phyloP scores from a whole-genome alignment of 2,797 vertebrate genomes.

The Schizopygopsis pylzovi region DNA sequence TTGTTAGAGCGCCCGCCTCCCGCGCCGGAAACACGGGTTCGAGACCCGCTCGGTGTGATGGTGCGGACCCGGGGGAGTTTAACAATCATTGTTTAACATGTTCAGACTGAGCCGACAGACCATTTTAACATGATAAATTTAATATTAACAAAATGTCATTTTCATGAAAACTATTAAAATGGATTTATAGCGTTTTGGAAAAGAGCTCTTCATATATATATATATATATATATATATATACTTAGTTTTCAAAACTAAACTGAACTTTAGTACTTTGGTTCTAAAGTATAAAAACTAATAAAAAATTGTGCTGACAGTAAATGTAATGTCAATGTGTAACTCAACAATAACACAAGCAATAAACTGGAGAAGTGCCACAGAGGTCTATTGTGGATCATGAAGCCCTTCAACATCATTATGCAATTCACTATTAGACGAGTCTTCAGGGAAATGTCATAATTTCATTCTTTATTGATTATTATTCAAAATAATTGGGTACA shows the following conservation, averaged over 20 bases:
- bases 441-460: slow-evolving; percentile 63
- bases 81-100: no score
- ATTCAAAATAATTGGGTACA: slow-evolving; percentile 75
- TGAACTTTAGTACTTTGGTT: neutral
- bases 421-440: slow-evolving; percentile 1
- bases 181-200: no score
- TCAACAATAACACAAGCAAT: slow-evolving; percentile 1
- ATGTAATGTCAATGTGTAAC: slow-evolving; percentile 19
- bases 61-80: no score
- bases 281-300: neutral
- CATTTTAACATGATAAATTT: no score
- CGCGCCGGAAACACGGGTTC: no score
- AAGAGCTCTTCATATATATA: no score
- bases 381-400: neutral
- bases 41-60: no score
- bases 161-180: no score
- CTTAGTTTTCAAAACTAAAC: neutral
- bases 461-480: slow-evolving; percentile 83
- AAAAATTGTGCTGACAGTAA: neutral
- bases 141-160: no score
- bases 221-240: no score
- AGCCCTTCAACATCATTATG: neutral
- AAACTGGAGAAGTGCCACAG: neutral
- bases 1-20: no score
- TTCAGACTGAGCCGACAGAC: no score